Base-by-base conservation (phyloP, 1,140 invertebrate genomes). In the Wasmannia auropunctata region DNA sequence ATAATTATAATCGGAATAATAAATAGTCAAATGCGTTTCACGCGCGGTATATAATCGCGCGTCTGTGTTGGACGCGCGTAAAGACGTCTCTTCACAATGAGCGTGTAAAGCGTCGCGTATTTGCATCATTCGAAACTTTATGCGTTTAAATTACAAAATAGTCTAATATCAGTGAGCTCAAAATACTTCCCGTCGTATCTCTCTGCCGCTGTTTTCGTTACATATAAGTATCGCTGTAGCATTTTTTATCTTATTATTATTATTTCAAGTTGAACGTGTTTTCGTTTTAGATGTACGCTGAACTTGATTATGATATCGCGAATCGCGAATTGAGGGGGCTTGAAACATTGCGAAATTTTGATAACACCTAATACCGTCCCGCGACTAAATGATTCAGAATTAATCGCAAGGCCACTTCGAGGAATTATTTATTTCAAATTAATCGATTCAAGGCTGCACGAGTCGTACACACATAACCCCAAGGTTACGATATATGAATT, bases 401-500 rank as follows among this genome's bases (percentile, higher is more conserved):
- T 67, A 87, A 83, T 89, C 49, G 37, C 77, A 75, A 62, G 70
- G 31, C 58, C 69, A 86, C 75, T 89, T 77, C 49, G 62, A 75
- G 34, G 51, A 83, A 87, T 89, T 77, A 89, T 89, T 80, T 87
- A 58, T 46, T 65, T 37, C 43, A 51, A 37, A 69, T 90, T 89
- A 89, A 89, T 89, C 84, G 28, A 79, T 46, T 25, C 77, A 89
- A 89, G 87, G 85, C 62, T 58, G 10, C 22, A 19, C 70, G 60
- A 77, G 22, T 43, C 72, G 40, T 72, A 88, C 67, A 89, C 62
- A 90, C 81, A 22, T 43, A 22, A n/a, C 34, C n/a, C n/a, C 90
- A 86, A 86, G 87, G 83, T 79, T 75, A 65, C 67, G 70, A 89
- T 79, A 89, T 80, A 74, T 83, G 72, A 83, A 88, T 89, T 89